Percentiles rank a stretch among this genome's conserved stretches.
Conservation (phyloP, 1,140 invertebrate genomes). For the Drosophila serrata region DNA sequence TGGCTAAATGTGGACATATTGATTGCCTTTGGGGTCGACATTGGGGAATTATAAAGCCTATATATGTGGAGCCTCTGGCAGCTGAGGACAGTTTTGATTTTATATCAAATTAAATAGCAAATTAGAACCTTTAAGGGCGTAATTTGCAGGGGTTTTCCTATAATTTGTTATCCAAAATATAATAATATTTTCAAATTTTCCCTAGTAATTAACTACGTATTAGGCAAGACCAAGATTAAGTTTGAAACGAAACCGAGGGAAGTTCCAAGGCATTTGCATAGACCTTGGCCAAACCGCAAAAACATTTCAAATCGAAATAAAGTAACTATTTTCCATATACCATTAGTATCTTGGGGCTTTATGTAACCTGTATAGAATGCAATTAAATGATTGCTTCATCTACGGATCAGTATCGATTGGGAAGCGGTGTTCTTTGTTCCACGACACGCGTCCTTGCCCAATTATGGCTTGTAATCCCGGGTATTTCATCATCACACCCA, state of each 20-base stretch:
- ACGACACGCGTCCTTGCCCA: slow-evolving; percentile 32
- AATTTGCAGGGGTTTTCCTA: background rate
- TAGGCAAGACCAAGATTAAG: background rate
- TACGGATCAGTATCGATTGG: background rate
- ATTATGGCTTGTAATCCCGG: slow-evolving; percentile 12
- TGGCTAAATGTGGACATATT: slow-evolving; percentile 11
- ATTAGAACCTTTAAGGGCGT: background rate
- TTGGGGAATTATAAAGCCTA: background rate
- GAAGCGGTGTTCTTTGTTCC: slow-evolving; percentile 9
- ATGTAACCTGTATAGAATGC: background rate
- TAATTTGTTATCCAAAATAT: background rate
- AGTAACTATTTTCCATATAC: no score
- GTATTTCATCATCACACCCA: slow-evolving; percentile 9
- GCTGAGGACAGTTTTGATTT: background rate
- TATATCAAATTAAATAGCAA: slow-evolving; percentile 1
- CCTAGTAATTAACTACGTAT: background rate
- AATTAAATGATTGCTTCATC: slow-evolving; percentile 14
- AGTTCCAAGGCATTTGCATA: slow-evolving; percentile 15
- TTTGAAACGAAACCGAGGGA: background rate
- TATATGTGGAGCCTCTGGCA: background rate
- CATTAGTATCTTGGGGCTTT: background rate
- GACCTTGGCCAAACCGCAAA: slow-evolving; percentile 7
- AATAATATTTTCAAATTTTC: background rate
- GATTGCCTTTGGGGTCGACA: slow-evolving; percentile 10
- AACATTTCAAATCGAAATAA: background rate